Evolutionary conservation across 2,888 invertebrate species (phyloP), one percentile per base, ranked within the genome.

Genomic region (Nyleta sp.): DNA sequence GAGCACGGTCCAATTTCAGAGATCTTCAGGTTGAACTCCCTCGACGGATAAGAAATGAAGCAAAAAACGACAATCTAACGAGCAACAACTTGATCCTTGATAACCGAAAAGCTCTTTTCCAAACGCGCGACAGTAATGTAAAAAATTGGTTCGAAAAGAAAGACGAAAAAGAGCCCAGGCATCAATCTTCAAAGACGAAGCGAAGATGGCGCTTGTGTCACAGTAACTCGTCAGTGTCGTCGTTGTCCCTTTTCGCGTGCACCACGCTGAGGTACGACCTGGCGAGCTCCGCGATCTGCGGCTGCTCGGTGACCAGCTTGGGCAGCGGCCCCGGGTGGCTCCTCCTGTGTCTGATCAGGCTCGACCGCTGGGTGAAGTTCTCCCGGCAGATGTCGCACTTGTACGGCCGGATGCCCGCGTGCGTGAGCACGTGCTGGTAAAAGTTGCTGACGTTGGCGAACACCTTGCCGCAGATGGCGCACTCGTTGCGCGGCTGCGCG

Each of bases 341-440:
- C 7, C 67, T 84, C 8, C 87, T 77, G 68, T 88, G 87, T 31
- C 86, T 82, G 10, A 86, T 59, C 3, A 88, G 50, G 2, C 84
- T 86, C 3, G 86, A 85, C 6, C 87, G 81, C 71, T 86, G 89
- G 0, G 87, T 87, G 28, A 88, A 88, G 20, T 83, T 80, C 15
- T 85, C 84, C 6, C 78, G 79, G 62, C 89, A 87, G 2, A 88
- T 62, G 53, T 88, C 87, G 50, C 88, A 89, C 50, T 84, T 86
- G 76, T 88, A 89, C 0, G 87, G 87, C 1, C 87, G 76, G n/a
- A 87, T 84, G 0, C 84, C 86, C 2, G 87, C 86, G 35, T 89
- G 89, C 2, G 86, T 86, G 0, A 88, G 80, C 2, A 88, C 83
- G 57, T 88, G 89, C 48, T 85, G 85, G 53, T 88, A 85, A 33